Conservation (phyloP, 2,888 invertebrate species). For the Eledona agricola region DNA sequence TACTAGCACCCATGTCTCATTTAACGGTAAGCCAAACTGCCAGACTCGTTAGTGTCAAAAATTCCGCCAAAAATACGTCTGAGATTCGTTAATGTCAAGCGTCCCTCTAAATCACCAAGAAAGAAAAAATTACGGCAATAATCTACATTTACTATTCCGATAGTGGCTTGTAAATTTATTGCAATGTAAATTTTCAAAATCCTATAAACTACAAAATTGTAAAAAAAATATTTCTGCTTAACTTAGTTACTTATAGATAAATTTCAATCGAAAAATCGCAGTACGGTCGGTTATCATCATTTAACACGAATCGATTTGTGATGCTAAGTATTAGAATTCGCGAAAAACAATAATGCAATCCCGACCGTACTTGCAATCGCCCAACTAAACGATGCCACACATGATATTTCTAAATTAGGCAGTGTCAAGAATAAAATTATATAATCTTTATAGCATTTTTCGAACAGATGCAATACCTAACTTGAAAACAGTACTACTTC, state of each 20-base stretch:
- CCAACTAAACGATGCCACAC: conserved; percentile 29
- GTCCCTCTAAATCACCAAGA: conserved; percentile 18
- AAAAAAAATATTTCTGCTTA: conserved; percentile 40
- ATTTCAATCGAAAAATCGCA: conserved; percentile 8
- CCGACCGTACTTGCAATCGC: too few species aligned
- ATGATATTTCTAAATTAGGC: conserved; percentile 46
- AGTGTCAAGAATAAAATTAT: conserved; percentile 47
- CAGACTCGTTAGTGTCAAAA: conserved; percentile 32
- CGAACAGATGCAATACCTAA: conserved; percentile 18
- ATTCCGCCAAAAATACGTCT: conserved; percentile 18
- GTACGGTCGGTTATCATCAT: conserved; percentile 5
- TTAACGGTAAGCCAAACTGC: conserved; percentile 40
- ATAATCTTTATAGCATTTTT: conserved; percentile 27
- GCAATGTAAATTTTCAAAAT: conserved; percentile 34
- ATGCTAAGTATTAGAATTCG: too few species aligned
- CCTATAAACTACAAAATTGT: conserved; percentile 39
- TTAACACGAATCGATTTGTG: conserved; percentile 18
- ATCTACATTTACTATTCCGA: conserved; percentile 23
- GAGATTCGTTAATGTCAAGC: too few species aligned
- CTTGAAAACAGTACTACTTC: conserved; percentile 19
- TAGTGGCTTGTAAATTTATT: conserved; percentile 30
- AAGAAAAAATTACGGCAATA: conserved; percentile 30
- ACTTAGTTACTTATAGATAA: conserved; percentile 35
- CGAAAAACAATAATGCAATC: too few species aligned
- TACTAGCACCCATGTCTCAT: conserved; percentile 55